Conservation (phyloP, 2,113 vertebrate genomes). For the Chascanopsetta lugubris region DNA sequence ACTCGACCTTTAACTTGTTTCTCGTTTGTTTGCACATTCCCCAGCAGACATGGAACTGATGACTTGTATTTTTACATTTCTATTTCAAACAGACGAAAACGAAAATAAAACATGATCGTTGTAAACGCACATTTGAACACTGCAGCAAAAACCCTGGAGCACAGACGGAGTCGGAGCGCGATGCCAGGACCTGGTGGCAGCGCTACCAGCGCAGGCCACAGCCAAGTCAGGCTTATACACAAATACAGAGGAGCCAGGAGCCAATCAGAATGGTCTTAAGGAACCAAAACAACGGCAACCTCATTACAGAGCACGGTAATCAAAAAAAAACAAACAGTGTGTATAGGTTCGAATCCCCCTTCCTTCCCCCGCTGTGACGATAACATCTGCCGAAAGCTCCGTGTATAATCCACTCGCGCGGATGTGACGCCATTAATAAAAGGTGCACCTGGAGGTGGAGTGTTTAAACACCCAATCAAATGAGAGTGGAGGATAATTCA, state of each 20-base stretch:
- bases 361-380: neutral
- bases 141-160: neutral
- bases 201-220: neutral
- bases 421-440: constrained; percentile 26
- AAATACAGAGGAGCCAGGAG: neutral
- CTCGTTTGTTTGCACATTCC: neutral
- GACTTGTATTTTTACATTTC: neutral
- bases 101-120: no score
- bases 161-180: neutral
- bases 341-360: constrained; percentile 3
- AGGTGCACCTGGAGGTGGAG: neutral
- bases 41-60: neutral
- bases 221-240: no score
- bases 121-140: neutral
- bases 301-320: neutral
- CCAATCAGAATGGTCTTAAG: neutral
- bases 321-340: constrained; percentile 2
- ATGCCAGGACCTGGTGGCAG: neutral
- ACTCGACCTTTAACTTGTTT: no score
- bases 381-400: constrained; percentile 38
- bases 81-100: no score
- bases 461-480: constrained; percentile 2
- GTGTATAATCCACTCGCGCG: constrained; percentile 11
- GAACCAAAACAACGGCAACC: neutral
- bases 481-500: constrained; percentile 6